Base-by-base conservation (phyloP, 2,113 vertebrate species). In the Myotis brandtii region DNA sequence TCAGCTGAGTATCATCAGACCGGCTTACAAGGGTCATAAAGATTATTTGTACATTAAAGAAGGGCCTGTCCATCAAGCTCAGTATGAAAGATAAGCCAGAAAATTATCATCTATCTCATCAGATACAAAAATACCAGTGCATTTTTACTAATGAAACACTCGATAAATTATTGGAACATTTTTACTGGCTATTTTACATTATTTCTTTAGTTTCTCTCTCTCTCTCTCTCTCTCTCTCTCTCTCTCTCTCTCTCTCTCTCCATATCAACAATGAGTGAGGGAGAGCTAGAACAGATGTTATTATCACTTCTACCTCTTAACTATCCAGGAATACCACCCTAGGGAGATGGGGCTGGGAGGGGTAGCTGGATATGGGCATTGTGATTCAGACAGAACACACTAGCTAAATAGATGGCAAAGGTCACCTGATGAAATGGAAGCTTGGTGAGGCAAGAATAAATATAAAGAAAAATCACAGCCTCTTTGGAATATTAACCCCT, bases 11-110 rank as follows among this genome's bases (percentile, higher is more conserved):
- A 98, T 98, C 98, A 97, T 98, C 98, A 98, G 98, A 98, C 98
- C 98, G 98, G 97, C 98, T 98, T 98, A 98, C 98, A 98, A 98
- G 98, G 98, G 98, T 98, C 98, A 98, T 98, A 98, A 98, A 98
- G 98, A 98, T 98, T 99, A 99, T 99, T 98, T 99, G 98, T 98
- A 98, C 95, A 98, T 98, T 98, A 96, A 98, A 98, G 97, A 98
- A 97, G 56, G 95, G 97, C 93, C 97, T 98, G 98, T 98, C 98
- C 92, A 97, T 98, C 98, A 98, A 98, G 97, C 95, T 97, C 95
- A 97, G 91, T 91, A 72, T 96, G 89, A 92, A 92, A 96, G 85
- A 91, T 9, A 90, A 94, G 32, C 6, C 94, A 30, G 64, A 48
- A 95, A 97, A 97, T 88, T 96, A 62, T 93, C 82, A 85, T 95